phyloP scores from a whole-genome alignment of 2,797 vertebrate species.

The Falco cherrug region DNA sequence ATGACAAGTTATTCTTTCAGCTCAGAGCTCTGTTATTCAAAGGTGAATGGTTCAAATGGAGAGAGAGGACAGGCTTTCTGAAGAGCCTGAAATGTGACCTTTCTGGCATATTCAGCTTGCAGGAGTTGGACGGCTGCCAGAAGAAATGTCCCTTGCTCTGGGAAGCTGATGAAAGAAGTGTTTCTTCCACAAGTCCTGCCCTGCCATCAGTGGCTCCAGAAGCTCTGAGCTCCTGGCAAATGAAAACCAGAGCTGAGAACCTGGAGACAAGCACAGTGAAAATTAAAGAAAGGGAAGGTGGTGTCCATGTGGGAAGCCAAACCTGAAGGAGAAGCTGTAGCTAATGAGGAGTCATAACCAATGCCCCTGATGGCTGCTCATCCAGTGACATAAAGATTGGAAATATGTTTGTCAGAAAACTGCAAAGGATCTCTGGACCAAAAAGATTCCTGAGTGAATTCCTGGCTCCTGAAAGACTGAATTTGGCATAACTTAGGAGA shows the following conservation, averaged over 20 bases:
- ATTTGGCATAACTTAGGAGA: neutral
- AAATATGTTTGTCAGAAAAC: neutral
- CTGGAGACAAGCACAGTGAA: neutral
- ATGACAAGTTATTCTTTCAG: neutral
- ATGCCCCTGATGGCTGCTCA: neutral
- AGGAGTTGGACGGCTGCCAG: neutral
- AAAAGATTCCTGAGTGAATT: neutral
- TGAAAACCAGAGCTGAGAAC: neutral
- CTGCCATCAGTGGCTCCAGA: neutral
- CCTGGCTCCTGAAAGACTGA: neutral
- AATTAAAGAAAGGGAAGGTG: neutral
- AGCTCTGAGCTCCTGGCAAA: neutral
- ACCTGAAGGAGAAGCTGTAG: neutral
- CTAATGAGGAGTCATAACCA: neutral
- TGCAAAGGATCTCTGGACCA: neutral
- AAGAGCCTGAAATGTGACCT: neutral
- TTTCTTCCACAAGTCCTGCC: neutral
- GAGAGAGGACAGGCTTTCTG: neutral
- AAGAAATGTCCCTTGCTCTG: neutral
- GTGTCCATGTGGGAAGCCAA: neutral
- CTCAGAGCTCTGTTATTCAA: neutral
- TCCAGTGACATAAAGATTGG: neutral
- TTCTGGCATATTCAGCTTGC: neutral
- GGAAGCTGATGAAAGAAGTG: neutral
- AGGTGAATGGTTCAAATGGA: neutral